Evolutionary conservation across 2,797 vertebrate genomes (phyloP), one percentile per base, ranked within the genome.

Genomic region (Avahi laniger): DNA sequence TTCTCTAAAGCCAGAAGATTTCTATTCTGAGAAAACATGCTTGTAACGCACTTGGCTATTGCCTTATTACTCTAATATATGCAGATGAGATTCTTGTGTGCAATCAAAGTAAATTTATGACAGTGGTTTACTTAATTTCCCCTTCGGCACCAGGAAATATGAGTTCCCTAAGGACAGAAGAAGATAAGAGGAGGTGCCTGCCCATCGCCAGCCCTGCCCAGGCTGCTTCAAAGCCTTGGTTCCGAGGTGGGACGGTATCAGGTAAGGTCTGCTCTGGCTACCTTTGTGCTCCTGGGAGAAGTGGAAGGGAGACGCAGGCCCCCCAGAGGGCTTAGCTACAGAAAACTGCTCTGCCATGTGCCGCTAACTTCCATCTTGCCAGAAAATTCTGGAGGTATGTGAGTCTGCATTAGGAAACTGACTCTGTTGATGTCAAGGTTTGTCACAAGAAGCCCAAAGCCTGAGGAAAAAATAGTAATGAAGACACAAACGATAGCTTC

Each of bases 21-120:
- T 81, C 41, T 48, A 20, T 78, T 70, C 59, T 93, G 70, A 97
- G 78, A 93, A 93, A 96, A 91, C 59, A 89, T 24, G 48, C 30
- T 95, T 72, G 65, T 75, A 93, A 87, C 54, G 61, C 15, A 69
- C 63, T 97, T 81, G 75, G 79, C 95, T 95, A 85, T n/a, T 78
- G 83, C 93, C 85, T 92, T 84, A 94, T 96, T 89, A 85, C 96
- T 93, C 78, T 93, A 97, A 96, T 82, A 78, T 75, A 97, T 96
- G 96, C 85, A 98, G 83, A 96, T 96, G 86, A 94, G 65, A 89
- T 70, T 91, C 86, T 94, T 92, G 82, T 52, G 18, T 89, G 93
- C 80, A 95, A 96, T 97, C 93, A 97, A 81, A 94, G 96, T 92
- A 92, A 94, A 88, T 69, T 76, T 79, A 10, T 76, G 57, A 96